Evolutionary conservation across 1,140 invertebrate species (phyloP), one percentile per base, ranked within the genome.

Genomic region (Lutraria rhynchaena): DNA sequence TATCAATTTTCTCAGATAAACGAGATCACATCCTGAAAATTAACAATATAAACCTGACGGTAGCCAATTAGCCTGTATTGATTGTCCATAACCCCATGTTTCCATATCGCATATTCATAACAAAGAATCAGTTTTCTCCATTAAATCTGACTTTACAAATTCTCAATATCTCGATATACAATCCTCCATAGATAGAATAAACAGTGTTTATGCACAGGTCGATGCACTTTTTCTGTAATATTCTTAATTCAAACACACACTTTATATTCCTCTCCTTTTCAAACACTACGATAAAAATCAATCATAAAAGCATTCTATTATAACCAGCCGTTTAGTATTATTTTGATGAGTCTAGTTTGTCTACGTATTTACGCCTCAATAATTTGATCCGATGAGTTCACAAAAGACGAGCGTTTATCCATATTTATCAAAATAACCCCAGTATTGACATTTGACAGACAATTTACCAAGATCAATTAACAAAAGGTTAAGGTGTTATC

Each of bases 401-500:
- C 44, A 67, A 67, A 29, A 49, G 44, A 46, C 19, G 19, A 49
- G 24, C 63, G 19, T 67, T 49, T 67, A 67, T 67, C 44, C 63
- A 3, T 22, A 31, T 67, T 49, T 67, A 67, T 67, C 63, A 67
- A 41, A 29, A 49, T 67, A 67, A 67, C 41, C 63, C 37, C 17
- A 29, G 24, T 67, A 67, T 67, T 67, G 63, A 67, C 44, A 49
- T 67, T 67, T 67, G 63, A 67, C 63, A 67, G 63, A 37, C 24
- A 29, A 5, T 29, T 9, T 67, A 24, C 44, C 44, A 0, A 0
- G 37, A 67, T 67, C 63, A 67, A 67, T 67, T 67, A 67, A 67
- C 41, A 31, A 67, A 46, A 31, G 33, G 37, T 67, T 67, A 44
- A 2, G 31, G 63, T 29, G 7, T 49, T 27, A 49, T 67, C 63